These are phyloP conservation scores for Sternarchorhynchus goeldii DNA, from an alignment of 2,797 vertebrate genomes.

Conservation along the genomic window DNA sequence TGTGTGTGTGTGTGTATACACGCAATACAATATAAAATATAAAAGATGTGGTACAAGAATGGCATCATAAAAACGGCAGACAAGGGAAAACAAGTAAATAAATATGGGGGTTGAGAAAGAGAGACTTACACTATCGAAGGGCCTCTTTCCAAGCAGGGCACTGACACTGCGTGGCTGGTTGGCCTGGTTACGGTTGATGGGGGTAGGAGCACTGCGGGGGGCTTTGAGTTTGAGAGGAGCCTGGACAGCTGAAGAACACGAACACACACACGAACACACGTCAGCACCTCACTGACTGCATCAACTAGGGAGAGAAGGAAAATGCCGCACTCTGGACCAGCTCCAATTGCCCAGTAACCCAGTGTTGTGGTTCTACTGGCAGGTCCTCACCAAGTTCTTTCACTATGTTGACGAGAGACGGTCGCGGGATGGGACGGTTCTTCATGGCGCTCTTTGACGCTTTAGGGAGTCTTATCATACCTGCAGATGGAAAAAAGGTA, in stretches of 20 bases:
- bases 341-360: background rate
- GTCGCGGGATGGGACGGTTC: slow-evolving; percentile 81
- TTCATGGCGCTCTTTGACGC: slow-evolving; percentile 87
- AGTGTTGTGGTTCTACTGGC: background rate
- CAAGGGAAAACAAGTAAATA: background rate
- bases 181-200: slow-evolving; percentile 93
- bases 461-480: slow-evolving; percentile 92
- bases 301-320: background rate
- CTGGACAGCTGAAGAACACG: slow-evolving; percentile 76
- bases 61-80: background rate
- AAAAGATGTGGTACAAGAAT: background rate
- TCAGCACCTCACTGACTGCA: slow-evolving; percentile 8
- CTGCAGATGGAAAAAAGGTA: slow-evolving; percentile 61
- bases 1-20: slow-evolving; percentile 2
- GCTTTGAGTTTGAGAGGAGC: slow-evolving; percentile 91
- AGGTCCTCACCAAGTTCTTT: slow-evolving; percentile 86
- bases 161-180: slow-evolving; percentile 84
- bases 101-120: background rate
- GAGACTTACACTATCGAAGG: slow-evolving; percentile 83
- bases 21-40: too few relatives aligned
- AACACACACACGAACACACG: background rate
- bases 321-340: background rate
- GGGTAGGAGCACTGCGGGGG: slow-evolving; percentile 87
- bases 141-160: slow-evolving; percentile 85
- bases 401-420: slow-evolving; percentile 85